Percentiles rank a stretch among this genome's conserved stretches.
These are phyloP conservation scores for Cynopterus sphinx DNA, from an alignment of 2,797 vertebrate genomes.

Conservation along the genomic window DNA sequence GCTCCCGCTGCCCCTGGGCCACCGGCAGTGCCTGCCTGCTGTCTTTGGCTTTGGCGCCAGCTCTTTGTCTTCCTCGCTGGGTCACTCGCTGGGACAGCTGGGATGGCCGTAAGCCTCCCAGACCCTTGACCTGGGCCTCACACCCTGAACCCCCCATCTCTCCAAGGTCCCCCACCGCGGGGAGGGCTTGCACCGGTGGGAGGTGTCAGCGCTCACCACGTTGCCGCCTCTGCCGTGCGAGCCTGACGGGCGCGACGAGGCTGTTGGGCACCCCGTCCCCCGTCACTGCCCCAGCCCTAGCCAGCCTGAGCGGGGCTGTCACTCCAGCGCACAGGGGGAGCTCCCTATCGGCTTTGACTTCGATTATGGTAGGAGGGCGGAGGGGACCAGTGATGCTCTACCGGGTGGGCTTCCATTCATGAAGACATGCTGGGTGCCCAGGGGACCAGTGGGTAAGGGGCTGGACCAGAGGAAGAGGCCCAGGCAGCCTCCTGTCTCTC, in stretches of 20 bases:
- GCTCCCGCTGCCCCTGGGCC: background rate
- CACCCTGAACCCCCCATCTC: background rate
- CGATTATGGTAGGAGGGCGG: background rate
- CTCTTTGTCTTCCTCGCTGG: background rate
- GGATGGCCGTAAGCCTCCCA: background rate
- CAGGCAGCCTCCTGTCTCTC: too few relatives aligned
- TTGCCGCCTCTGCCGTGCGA: background rate
- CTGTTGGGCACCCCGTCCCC: background rate
- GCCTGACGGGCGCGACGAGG: fast-evolving
- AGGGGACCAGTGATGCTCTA: background rate
- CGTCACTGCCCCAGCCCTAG: background rate
- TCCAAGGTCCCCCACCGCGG: background rate
- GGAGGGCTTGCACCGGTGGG: too few relatives aligned
- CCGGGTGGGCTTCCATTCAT: background rate
- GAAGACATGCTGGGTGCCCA: fast-evolving
- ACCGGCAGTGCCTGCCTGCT: fast-evolving
- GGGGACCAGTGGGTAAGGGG: background rate
- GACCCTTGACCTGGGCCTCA: background rate
- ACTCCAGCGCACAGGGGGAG: background rate
- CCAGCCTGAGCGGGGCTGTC: background rate
- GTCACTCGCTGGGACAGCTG: background rate
- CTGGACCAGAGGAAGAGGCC: background rate
- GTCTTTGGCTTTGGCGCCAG: background rate
- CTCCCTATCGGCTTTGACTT: fast-evolving
- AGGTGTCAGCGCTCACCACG: background rate